Base-by-base conservation (phyloP, 1,140 invertebrate genomes). In the Pararge aegeria region DNA sequence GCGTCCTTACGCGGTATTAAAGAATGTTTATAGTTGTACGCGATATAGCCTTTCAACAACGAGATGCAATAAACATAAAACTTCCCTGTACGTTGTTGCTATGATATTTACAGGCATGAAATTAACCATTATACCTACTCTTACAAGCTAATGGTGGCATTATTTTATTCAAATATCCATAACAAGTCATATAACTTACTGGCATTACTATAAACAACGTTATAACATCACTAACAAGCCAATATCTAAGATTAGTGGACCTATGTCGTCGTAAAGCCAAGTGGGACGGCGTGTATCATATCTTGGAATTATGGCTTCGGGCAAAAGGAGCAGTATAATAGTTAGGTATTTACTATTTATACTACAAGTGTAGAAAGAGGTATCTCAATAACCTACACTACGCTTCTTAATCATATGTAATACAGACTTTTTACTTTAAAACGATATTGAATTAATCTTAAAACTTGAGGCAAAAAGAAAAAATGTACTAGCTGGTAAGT, bases 231-330 rank as follows among this genome's bases (percentile, higher is more conserved):
- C 59, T 68, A 68, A 68, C 56, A 63, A 68, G 61, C 55, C 65
- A 60, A 68, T 60, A 64, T 58, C 54, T 42, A 60, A 63, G 56
- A 63, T 56, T 59, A 60, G 65, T 56, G 46, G 53, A 29, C 55
- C 10, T 19, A 24, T 55, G 49, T 40, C 50, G 34, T 61, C 64
- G 55, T 66, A 61, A 66, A 52, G 50, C 13, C 5, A 44, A 50
- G 19, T 27, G 16, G 24, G 48, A 48, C 18, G 16, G 55, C 38
- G 54, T 38, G n/a, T n/a, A 57, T 61, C 54, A 54, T 40, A 52
- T 12, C 9, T 15, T 12, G 49, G 6, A 34, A 56, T 51, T 57
- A 66, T 40, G 15, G 24, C 21, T 16, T 19, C 15, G n/a, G 53
- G 20, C 30, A 34, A 34, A 34, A 34, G 10, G 30, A 12, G 10